Evolutionary conservation across 2,113 vertebrate genomes (phyloP).

Genomic region (Glaucomys volans): DNA sequence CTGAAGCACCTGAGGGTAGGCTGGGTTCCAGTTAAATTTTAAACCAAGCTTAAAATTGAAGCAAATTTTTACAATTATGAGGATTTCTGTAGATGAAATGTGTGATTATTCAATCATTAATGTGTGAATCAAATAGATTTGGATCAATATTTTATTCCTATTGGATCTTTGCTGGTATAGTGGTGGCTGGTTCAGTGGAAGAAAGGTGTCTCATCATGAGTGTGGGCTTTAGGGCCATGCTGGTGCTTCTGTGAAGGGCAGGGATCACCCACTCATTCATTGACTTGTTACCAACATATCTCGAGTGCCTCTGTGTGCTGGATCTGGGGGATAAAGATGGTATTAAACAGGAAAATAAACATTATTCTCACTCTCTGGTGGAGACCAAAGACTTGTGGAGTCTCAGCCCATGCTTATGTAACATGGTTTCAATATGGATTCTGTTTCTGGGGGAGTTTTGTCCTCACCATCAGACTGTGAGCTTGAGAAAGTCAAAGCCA

Average conservation of each 20-base stretch:
- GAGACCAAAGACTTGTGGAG: background rate
- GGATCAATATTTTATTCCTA: background rate
- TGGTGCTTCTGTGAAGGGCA: background rate
- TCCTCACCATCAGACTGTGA: background rate
- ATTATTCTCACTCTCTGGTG: background rate
- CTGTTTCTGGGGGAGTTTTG: background rate
- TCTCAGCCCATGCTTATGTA: no score
- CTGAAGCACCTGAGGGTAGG: conserved; percentile 40
- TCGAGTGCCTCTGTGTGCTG: background rate
- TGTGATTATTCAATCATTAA: background rate
- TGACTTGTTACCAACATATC: background rate
- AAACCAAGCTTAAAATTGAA: conserved; percentile 50
- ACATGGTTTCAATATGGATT: background rate
- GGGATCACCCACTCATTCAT: background rate
- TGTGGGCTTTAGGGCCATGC: background rate
- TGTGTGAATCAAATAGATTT: conserved; percentile 6
- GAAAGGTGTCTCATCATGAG: background rate
- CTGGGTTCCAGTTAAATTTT: conserved; percentile 3
- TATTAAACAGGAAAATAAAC: background rate
- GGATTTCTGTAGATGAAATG: conserved; percentile 28
- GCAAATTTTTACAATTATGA: background rate
- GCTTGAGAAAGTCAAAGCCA: background rate
- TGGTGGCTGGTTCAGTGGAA: background rate
- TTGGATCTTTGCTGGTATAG: background rate
- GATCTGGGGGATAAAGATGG: background rate